Base-by-base conservation (phyloP, 2,888 invertebrate species). In the Pharmacophagus antenor region DNA sequence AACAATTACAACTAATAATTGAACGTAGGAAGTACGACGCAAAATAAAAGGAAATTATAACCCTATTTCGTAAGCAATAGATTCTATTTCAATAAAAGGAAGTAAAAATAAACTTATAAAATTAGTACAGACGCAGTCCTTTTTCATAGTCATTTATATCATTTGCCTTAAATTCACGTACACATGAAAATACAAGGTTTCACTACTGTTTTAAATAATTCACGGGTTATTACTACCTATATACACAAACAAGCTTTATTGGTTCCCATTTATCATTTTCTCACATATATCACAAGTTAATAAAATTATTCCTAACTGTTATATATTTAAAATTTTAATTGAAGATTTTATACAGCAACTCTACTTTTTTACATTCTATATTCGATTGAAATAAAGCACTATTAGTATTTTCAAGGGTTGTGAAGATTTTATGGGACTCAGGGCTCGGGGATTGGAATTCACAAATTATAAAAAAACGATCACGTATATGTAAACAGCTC, bases 21-120 rank as follows among this genome's bases (percentile, higher is more conserved):
- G 87, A 87, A 85, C 86, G 81, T 61, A 82, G 85, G 85, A 84
- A 85, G 86, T 79, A 73, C 69, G 65, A 64, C 54, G 67, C 64
- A 73, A 70, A 67, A 59, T 57, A 70, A 65, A 58, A 31, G 31
- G 12, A 54, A 64, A 60, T 56, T 50, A 57, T 61, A 58, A 53
- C 46, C 58, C 48, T 55, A 57, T 23, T 53, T 20, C 25, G n/a
- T n/a, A 54, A 51, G 25, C 51, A 31, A 21, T 46, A 51, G 44
- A 44, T 6, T 48, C 18, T 8, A 49, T 42, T 8, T 56, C 42
- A 42, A 15, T 15, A 22, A 47, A 47, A 20, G 6, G 17, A 18
- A 0, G 17, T n/a, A 7, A 12, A 31, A 31, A 31, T 10, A 31
- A 8, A 8, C 12, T 10, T 31, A 12, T 12, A 31, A 31, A 31